Base-by-base conservation (phyloP, 2,113 vertebrate species). In the Ploceus nigricollis region DNA sequence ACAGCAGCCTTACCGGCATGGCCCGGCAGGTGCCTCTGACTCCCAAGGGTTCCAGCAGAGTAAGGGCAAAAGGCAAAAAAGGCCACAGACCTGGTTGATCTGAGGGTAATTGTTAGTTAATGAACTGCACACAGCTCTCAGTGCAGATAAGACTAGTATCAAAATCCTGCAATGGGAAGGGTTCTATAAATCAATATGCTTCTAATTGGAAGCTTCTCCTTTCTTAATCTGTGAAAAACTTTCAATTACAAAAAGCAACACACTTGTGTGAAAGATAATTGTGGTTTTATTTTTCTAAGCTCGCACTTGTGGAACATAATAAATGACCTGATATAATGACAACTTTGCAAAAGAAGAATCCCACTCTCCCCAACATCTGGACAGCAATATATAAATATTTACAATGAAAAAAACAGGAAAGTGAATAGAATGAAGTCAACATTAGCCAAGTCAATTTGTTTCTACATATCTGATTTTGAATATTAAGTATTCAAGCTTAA, bases 311-410 rank as follows among this genome's bases (percentile, higher is more conserved):
- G 94, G 88, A 97, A 98, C 97, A 97, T 98, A 97, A 93, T 97
- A 98, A 97, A 94, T 97, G 97, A 97, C 96, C 79, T 94, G 97
- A 97, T 97, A 97, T 84, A 95, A 96, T 92, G 96, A 97, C 95
- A 97, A 96, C 92, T 97, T 97, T 97, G 97, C 97, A 98, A 97
- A 96, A 93, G 88, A 96, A 94, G 68, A 92, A 69, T 82, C n/a
- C 44, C 87, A 42, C 85, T 89, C 72, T 82, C 90, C 91, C 86
- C 90, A 93, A 87, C 84, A 96, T 95, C 88, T 97, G 94, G 80
- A 95, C 96, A 96, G 80, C 79, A 97, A 97, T 98, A 98, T 98
- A 98, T 96, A 98, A 98, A 98, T 98, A 98, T 98, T 97, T 98
- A 98, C 98, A 98, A 90, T 98, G 97, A 60, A 96, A 98, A 98